Evolutionary conservation across 2,888 invertebrate species (phyloP).

Genomic region (Halictus ligatus): DNA sequence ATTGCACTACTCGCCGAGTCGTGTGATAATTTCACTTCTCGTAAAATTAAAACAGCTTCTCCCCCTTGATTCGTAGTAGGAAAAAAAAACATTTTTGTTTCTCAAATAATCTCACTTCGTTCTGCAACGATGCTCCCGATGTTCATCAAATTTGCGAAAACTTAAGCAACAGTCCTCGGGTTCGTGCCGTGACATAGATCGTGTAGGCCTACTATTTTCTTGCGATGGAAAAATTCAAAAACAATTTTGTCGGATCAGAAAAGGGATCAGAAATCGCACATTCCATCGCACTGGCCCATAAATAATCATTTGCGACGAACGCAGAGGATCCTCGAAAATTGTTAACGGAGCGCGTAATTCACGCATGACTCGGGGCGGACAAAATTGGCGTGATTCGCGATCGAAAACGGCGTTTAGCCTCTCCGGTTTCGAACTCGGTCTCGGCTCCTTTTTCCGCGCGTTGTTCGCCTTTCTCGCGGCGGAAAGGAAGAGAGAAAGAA

Average conservation of each 20-base stretch:
- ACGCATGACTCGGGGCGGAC: background rate
- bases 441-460: background rate
- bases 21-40: conserved; percentile 31
- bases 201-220: too few relatives aligned
- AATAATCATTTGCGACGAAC: background rate
- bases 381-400: background rate
- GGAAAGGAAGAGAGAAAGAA: background rate
- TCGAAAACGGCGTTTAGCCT: background rate
- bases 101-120: too few relatives aligned
- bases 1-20: conserved; percentile 30
- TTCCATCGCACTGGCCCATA: background rate
- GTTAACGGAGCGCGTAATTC: background rate
- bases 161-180: too few relatives aligned
- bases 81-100: too few relatives aligned
- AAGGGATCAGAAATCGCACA: background rate
- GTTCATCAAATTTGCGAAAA: too few relatives aligned
- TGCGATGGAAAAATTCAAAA: background rate
- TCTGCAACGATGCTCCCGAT: too few relatives aligned
- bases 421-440: background rate
- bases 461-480: background rate
- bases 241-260: background rate
- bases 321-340: background rate
- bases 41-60: background rate
- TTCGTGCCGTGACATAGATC: too few relatives aligned
- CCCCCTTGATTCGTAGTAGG: too few relatives aligned